A percentile compares a stretch with the other conserved stretches of the same genome.
Conservation (phyloP, 2,797 vertebrate genomes). For the Aplochiton taeniatus region DNA sequence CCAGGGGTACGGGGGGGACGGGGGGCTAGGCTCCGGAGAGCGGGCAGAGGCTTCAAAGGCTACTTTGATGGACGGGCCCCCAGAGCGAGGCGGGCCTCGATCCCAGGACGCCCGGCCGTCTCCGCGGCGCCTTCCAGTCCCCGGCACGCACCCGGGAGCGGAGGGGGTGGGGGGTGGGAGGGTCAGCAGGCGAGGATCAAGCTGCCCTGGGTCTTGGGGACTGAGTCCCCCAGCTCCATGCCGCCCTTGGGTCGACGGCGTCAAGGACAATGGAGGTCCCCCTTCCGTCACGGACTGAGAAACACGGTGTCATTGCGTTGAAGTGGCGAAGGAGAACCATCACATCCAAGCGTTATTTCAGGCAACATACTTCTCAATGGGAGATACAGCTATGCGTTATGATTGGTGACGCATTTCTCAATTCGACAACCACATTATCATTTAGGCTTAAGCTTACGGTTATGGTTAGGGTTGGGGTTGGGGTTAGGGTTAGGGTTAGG, state of each 20-base stretch:
- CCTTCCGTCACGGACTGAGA: constrained; percentile 3
- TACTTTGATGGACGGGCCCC: constrained; percentile 68
- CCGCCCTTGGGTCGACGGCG: constrained; percentile 50
- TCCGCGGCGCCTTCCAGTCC: constrained; percentile 52
- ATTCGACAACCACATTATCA: no score
- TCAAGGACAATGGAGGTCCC: constrained; percentile 47
- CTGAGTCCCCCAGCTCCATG: constrained; percentile 33
- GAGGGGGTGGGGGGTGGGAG: constrained; percentile 25
- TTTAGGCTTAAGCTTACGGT: no score
- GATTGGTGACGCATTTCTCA: no score
- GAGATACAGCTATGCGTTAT: no score
- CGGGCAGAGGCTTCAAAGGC: constrained; percentile 75
- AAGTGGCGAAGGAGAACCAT: no score
- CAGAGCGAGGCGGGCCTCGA: constrained; percentile 56
- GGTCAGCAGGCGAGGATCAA: constrained; percentile 45
- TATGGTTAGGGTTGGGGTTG: no score
- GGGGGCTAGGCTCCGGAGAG: constrained; percentile 62
- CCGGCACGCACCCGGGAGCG: constrained; percentile 38
- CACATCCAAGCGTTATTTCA: no score
- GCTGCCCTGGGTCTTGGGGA: constrained; percentile 31
- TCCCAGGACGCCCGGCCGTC: constrained; percentile 64
- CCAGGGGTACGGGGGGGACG: constrained; percentile 35
- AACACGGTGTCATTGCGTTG: no score
- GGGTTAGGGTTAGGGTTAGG: no score
- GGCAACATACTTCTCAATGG: no score